A percentile compares a stretch with the other conserved stretches of the same genome.
Conservation (phyloP, 2,797 vertebrate genomes). For the Meriones psammophilus region DNA sequence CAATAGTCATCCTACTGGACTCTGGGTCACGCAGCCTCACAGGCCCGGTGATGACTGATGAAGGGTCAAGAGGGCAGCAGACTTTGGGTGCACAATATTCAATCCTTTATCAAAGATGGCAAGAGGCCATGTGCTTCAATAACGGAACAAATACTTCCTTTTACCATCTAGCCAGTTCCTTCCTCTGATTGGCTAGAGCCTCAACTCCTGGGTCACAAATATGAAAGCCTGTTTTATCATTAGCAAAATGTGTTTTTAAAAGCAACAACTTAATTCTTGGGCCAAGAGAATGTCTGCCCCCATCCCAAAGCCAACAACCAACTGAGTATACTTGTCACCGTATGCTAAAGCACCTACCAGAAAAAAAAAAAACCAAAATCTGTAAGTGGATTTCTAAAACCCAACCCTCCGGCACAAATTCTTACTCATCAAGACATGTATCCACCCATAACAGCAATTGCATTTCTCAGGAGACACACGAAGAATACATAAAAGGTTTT, state of each 20-base stretch:
- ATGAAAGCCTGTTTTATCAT: conserved; percentile 67
- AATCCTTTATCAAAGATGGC: conserved; percentile 89
- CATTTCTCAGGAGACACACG: background rate
- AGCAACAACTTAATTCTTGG: conserved; percentile 66
- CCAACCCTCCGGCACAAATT: background rate
- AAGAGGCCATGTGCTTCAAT: conserved; percentile 87
- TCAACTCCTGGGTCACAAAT: conserved; percentile 76
- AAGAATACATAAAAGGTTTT: conserved; percentile 10
- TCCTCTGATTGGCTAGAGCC: conserved; percentile 85
- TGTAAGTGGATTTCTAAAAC: conserved; percentile 64
- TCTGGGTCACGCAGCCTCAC: conserved; percentile 84
- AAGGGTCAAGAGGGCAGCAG: conserved; percentile 89
- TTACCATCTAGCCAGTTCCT: conserved; percentile 86
- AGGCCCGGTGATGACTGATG: conserved; percentile 86
- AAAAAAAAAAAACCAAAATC: background rate
- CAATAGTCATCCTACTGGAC: conserved; percentile 84
- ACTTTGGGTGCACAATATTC: conserved; percentile 89
- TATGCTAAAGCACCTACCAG: conserved; percentile 53
- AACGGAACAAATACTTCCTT: conserved; percentile 89
- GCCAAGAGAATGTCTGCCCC: conserved; percentile 62
- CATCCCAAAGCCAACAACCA: conserved; percentile 73
- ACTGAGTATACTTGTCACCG: conserved; percentile 44
- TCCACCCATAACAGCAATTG: background rate
- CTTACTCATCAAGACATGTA: background rate
- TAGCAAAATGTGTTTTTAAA: conserved; percentile 73